phyloP scores from a whole-genome alignment of 2,113 vertebrate species.

The Silurus glanis region DNA sequence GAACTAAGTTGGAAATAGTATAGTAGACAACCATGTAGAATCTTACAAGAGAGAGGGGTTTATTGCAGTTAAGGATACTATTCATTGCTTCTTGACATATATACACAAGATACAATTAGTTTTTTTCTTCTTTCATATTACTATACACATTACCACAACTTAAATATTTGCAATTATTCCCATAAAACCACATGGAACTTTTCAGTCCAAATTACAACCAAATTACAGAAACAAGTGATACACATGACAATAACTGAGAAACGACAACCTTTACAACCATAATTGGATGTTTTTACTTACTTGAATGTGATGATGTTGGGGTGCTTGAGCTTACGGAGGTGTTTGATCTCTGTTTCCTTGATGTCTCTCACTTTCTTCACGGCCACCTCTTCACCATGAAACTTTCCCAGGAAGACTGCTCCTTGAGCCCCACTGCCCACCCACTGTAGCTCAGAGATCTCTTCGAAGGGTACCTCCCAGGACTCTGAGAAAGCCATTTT shows the following conservation, averaged over 20 bases:
- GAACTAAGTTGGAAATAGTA: neutral
- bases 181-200: neutral
- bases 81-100: neutral
- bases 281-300: slow-evolving; percentile 69
- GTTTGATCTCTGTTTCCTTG: slow-evolving; percentile 97
- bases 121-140: neutral
- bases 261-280: neutral
- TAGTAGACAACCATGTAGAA: too few species aligned
- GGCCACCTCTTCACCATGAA: slow-evolving; percentile 92
- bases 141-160: neutral
- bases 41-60: too few species aligned
- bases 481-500: slow-evolving; percentile 61
- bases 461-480: slow-evolving; percentile 97
- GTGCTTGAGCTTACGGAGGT: slow-evolving; percentile 94
- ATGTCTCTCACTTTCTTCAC: slow-evolving; percentile 96
- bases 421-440: slow-evolving; percentile 96
- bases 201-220: neutral
- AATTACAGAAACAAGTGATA: neutral
- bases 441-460: slow-evolving; percentile 98
- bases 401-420: slow-evolving; percentile 93
- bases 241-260: neutral
- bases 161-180: neutral
- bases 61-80: too few species aligned
- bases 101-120: neutral
- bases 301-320: slow-evolving; percentile 99